Percentiles rank a stretch among this genome's conserved stretches.
phyloP scores from a whole-genome alignment of 1,140 invertebrate species.

The Cephus cinctus region DNA sequence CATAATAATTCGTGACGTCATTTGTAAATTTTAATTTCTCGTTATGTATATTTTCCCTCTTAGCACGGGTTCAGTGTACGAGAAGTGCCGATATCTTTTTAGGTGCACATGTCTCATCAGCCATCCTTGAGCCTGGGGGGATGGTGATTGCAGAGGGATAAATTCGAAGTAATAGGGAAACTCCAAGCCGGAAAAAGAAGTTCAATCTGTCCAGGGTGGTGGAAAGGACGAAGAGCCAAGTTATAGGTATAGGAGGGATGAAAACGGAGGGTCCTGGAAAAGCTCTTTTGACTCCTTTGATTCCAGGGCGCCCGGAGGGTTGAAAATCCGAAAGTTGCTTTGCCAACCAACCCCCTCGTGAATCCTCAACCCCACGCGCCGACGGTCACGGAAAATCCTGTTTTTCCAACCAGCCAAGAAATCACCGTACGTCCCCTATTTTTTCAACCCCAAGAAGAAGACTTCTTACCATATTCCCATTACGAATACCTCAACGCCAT shows the following conservation, averaged over 20 bases:
- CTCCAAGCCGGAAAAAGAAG: constrained; percentile 50
- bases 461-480: no score
- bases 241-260: no score
- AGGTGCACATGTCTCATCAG: constrained; percentile 30
- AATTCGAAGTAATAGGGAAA: constrained; percentile 55
- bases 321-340: constrained; percentile 40
- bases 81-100: no score
- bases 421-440: no score
- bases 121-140: constrained; percentile 10
- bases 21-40: no score
- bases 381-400: constrained; percentile 17
- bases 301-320: constrained; percentile 27
- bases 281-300: constrained; percentile 53
- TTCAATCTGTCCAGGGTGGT: constrained; percentile 41
- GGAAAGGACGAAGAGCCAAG: constrained; percentile 8
- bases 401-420: no score
- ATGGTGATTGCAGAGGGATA: constrained; percentile 18
- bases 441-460: no score
- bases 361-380: constrained; percentile 18
- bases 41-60: no score
- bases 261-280: constrained; percentile 38
- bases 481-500: no score
- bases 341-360: constrained; percentile 36
- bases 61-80: no score
- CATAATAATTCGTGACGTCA: no score